Conservation (phyloP, 2,113 vertebrate genomes). For the human (Homo sapiens) region GRCh38 chr1:200307501-200308000, state of each 20-base stretch:
- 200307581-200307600: neutral
- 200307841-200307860: neutral
- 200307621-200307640: neutral
- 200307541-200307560: neutral
- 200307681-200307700: neutral
- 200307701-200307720: neutral
- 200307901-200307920: fast-evolving
- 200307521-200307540: neutral
- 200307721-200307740: neutral
- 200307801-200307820: neutral
- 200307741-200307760: neutral
- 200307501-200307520: neutral
- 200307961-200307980: neutral
- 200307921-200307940: fast-evolving
- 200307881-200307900: neutral
- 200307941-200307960: neutral
- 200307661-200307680: constrained; percentile 83
- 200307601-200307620: neutral
- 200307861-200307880: neutral
- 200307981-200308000: neutral
- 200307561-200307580: neutral
- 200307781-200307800: neutral
- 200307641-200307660: constrained; percentile 39
- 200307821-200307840: no score
- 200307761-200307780: neutral